These are phyloP conservation scores for Uloborus diversus DNA, from an alignment of 1,140 invertebrate genomes.

Conservation along the genomic window DNA sequence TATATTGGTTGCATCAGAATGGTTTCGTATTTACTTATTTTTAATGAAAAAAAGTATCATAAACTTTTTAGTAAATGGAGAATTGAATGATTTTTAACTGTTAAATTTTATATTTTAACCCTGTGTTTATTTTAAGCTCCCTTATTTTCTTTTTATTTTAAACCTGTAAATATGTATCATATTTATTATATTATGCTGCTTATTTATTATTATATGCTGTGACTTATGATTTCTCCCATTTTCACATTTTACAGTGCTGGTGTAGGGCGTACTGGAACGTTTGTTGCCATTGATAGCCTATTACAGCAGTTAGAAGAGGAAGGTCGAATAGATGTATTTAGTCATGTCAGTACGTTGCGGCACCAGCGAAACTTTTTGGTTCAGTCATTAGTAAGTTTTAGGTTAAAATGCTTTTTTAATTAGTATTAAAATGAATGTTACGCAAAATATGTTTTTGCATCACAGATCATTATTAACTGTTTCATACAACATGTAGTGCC, in stretches of 20 bases:
- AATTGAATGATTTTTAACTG: too few relatives aligned
- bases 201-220: too few relatives aligned
- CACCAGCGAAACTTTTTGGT: slow-evolving; percentile 79
- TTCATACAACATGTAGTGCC: background rate
- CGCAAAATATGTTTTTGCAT: background rate
- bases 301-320: slow-evolving; percentile 67
- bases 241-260: slow-evolving; percentile 76
- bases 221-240: too few relatives aligned
- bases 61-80: too few relatives aligned
- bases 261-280: slow-evolving; percentile 96
- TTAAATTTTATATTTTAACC: too few relatives aligned
- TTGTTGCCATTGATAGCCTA: slow-evolving; percentile 92
- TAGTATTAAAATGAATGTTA: background rate
- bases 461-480: background rate
- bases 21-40: too few relatives aligned
- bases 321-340: slow-evolving; percentile 51
- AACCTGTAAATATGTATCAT: too few relatives aligned
- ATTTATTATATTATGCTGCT: too few relatives aligned
- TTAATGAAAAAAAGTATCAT: too few relatives aligned
- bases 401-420: background rate
- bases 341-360: slow-evolving; percentile 70
- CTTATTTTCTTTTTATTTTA: too few relatives aligned
- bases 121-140: too few relatives aligned
- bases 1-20: too few relatives aligned
- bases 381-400: slow-evolving; percentile 75